Base-by-base conservation (phyloP, 2,113 vertebrate species). In the Sinosuthora webbiana region DNA sequence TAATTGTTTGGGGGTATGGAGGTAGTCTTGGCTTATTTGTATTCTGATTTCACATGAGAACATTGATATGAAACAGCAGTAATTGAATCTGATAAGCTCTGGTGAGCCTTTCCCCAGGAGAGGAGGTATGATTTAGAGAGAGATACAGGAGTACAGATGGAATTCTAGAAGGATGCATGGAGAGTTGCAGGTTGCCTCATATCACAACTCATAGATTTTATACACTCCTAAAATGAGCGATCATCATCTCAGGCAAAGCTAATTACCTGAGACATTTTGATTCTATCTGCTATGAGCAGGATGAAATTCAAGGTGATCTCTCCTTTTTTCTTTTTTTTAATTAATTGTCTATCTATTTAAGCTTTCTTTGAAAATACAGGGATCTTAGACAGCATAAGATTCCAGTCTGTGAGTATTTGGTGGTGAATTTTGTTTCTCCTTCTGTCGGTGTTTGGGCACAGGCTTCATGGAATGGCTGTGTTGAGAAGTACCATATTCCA, bases 41-140 rank as follows among this genome's bases (percentile, higher is more conserved):
- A 81, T 94, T 94, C 92, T 86, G 70, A 71, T 97, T 96, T 95
- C 95, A 78, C 90, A 95, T 83, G 89, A 93, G 94, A 96, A 95
- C 91, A 75, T 70, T 86, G 79, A 90, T 91, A 93, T 95, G 85
- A 97, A 89, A 94, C 74, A 96, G 71, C 63, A 96, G 74, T 96
- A 91, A 85, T 50, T 93, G 53, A 91, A 96, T 97, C 92, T 95
- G 90, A 97, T 94, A 95, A 93, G 42, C 42, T 86, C 60, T 75
- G 60, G 50, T 57, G 65, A 93, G 92, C 94, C 80, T 88, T 96
- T 47, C 87, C 71, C 53, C 52, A 57, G 53, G 59, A 95, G 67
- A 91, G 60, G 83, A 95, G 90, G 80, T 77, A 85, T 0, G 75
- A 96, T 96, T 83, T 49, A 81, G 49, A 94, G 41, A 60, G 68